Base-by-base conservation (phyloP, 2,113 vertebrate genomes). In the Camelus bactrianus region DNA sequence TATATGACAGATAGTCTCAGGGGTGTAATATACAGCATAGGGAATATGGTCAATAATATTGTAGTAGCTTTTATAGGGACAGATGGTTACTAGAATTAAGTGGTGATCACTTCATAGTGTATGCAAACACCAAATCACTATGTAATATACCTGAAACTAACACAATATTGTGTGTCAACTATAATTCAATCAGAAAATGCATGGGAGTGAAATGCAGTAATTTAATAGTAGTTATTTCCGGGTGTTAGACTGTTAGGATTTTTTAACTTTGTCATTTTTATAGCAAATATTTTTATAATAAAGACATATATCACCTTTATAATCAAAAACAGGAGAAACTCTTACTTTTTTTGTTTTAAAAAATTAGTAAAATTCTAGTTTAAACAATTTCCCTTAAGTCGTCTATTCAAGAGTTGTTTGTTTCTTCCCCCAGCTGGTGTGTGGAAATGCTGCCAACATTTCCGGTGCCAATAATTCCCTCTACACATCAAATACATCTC, bases 401-500 rank as follows among this genome's bases (percentile, higher is more conserved):
- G 84, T 92, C 62, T 46, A 89, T 92, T 72, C 28, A 92, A 64
- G 62, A 17, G 12, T 19, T 69, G 50, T 30, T 52, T 89, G 16
- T 28, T 72, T 75, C 65, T 22, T 87, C 22, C 20, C 0, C 8
- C n/a, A 95, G 70, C 35, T 92, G 22, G 82, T 16, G 8, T 94
- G 84, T 75, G 77, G 76, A 90, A 96, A 90, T 54, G 46, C 1
- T 97, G 56, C 35, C 13, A 90, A 93, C 60, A 70, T 60, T 93
- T 35, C 48, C 72, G 32, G 19, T 97, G 92, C 30, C 88, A 91
- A 15, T 22, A 94, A 52, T 92, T 91, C 62, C n/a, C 92, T n/a
- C 88, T 72, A n/a, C 46, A 79, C 15, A 65, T 50, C 30, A 84
- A 93, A 89, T 75, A 79, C 15, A 84, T 97, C 77, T 88, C n/a